A percentile compares a stretch with the other conserved stretches of the same genome.
Evolutionary conservation across 92 coral and sea anemone species (phyloP).

Genomic region (Epizoanthus fatuus): DNA sequence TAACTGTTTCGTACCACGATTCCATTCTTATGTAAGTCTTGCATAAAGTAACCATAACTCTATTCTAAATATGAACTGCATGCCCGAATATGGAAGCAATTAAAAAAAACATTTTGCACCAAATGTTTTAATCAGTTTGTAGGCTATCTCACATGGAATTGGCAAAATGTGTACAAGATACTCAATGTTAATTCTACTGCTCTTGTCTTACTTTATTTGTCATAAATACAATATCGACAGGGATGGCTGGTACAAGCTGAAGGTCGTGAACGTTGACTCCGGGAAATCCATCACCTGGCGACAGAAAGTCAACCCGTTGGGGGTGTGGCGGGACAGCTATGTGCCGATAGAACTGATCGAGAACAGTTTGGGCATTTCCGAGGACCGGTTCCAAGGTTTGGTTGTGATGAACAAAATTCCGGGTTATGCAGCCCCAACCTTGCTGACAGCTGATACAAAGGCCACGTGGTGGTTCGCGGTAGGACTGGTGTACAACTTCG

Average conservation of each 20-base stretch:
- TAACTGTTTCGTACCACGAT: too few relatives aligned
- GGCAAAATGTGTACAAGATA: too few relatives aligned
- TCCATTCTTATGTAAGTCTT: too few relatives aligned
- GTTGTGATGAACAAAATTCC: constrained; percentile 2
- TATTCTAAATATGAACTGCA: too few relatives aligned
- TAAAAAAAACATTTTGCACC: too few relatives aligned
- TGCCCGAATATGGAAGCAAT: too few relatives aligned
- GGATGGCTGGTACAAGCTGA: constrained; percentile 42
- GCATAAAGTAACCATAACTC: too few relatives aligned
- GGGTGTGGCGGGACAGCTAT: constrained; percentile 38
- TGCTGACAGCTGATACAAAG: constrained; percentile 20
- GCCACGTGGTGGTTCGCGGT: constrained; percentile 35
- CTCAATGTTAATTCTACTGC: too few relatives aligned
- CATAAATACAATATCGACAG: background rate
- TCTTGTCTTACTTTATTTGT: too few relatives aligned
- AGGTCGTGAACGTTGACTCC: constrained; percentile 6
- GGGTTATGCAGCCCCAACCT: background rate
- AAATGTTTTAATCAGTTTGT: too few relatives aligned
- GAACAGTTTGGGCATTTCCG: constrained; percentile 26
- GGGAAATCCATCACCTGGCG: constrained; percentile 33
- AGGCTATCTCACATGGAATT: too few relatives aligned
- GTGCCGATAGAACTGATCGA: constrained; percentile 28
- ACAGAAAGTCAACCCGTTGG: constrained; percentile 32
- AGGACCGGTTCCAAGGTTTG: constrained; percentile 25
- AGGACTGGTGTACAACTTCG: constrained; percentile 20